These are phyloP conservation scores for Tachyglossus aculeatus DNA, from an alignment of 2,797 vertebrate species.

Conservation along the genomic window DNA sequence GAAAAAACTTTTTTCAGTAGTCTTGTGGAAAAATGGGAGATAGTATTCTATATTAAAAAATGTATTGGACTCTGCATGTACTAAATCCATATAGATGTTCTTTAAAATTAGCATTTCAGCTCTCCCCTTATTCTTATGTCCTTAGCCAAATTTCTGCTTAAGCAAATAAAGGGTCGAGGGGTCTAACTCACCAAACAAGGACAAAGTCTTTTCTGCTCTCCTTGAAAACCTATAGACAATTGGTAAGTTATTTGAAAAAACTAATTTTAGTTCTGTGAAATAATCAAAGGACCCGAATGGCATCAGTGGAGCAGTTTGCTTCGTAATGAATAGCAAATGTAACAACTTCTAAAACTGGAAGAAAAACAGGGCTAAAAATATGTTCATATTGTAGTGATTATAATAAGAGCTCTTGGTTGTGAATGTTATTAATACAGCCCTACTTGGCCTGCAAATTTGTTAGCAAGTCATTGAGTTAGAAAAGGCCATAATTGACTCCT, in stretches of 20 bases:
- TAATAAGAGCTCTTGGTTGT: background rate
- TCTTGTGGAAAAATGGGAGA: no score
- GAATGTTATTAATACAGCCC: background rate
- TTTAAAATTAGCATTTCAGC: no score
- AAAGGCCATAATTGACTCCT: no score
- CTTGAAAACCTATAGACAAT: conserved; percentile 42
- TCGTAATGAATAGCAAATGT: conserved; percentile 20
- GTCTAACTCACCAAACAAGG: no score
- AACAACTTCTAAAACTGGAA: conserved; percentile 3
- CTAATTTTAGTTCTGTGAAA: conserved; percentile 46
- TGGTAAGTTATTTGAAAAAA: conserved; percentile 34
- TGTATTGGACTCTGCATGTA: no score
- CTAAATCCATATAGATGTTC: no score
- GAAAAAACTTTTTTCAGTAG: no score
- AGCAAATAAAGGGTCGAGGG: no score
- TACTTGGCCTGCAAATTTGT: background rate
- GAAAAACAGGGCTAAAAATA: background rate
- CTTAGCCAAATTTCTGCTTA: no score
- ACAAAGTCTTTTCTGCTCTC: conserved; percentile 1
- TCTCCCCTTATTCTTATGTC: no score
- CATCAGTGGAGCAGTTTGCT: conserved; percentile 28
- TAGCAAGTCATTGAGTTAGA: no score
- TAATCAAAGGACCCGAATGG: conserved; percentile 8
- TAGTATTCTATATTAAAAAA: no score
- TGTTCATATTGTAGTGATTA: background rate